These are phyloP conservation scores for Epicauta chinensis DNA, from an alignment of 1,140 invertebrate species.

Conservation along the genomic window DNA sequence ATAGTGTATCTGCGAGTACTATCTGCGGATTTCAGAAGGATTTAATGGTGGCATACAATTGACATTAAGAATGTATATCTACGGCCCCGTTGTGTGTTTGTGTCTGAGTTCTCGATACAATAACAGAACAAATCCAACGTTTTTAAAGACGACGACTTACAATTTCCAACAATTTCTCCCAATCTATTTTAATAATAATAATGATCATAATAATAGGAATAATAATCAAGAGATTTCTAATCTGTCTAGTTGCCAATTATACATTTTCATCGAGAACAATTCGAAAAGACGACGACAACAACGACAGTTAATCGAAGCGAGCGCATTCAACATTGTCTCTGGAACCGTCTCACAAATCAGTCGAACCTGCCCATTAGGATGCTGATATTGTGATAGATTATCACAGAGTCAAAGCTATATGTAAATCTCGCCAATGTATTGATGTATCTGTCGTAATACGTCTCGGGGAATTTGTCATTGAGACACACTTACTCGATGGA, in stretches of 20 bases:
- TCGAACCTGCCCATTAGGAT: slow-evolving; percentile 27
- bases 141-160: not conserved
- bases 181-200: no score
- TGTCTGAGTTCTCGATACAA: no score
- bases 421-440: slow-evolving; percentile 24
- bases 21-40: slow-evolving; percentile 36
- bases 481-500: not conserved
- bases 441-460: slow-evolving; percentile 27
- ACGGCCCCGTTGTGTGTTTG: no score
- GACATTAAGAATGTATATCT: slow-evolving; percentile 25
- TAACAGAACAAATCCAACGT: not conserved
- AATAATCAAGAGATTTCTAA: no score
- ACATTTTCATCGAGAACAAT: not conserved
- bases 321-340: slow-evolving; percentile 15
- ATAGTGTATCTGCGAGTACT: slow-evolving; percentile 34
- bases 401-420: slow-evolving; percentile 19
- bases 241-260: no score
- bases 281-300: not conserved
- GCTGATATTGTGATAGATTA: slow-evolving; percentile 31
- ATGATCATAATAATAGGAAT: no score
- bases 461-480: slow-evolving; percentile 25
- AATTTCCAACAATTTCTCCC: no score
- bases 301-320: slow-evolving; percentile 19
- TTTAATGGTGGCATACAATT: slow-evolving; percentile 35
- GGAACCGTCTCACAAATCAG: slow-evolving; percentile 27